phyloP scores from a whole-genome alignment of 2,797 vertebrate genomes.

The Lerista edwardsae region DNA sequence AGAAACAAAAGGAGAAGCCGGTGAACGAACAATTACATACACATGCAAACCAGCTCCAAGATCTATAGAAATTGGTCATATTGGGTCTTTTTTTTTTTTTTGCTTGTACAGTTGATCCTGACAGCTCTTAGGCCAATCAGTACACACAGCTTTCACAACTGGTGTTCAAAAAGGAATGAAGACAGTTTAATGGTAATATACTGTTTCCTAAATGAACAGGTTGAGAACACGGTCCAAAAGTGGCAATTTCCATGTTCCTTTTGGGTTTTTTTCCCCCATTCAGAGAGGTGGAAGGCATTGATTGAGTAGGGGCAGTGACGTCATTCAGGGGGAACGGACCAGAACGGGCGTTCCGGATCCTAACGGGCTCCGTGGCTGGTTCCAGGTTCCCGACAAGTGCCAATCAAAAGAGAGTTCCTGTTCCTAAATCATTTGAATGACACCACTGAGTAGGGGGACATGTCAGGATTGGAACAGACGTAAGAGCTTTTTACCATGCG shows the following conservation, averaged over 20 bases:
- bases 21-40: neutral
- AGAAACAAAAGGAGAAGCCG: too few relatives aligned
- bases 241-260: neutral
- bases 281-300: neutral
- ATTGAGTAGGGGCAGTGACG: too few relatives aligned
- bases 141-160: neutral
- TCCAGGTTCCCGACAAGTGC: too few relatives aligned
- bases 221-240: neutral
- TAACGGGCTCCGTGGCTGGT: too few relatives aligned
- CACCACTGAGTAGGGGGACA: too few relatives aligned
- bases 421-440: too few relatives aligned
- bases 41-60: neutral
- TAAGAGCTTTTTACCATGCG: neutral
- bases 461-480: accelerated
- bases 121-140: neutral
- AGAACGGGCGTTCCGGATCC: too few relatives aligned
- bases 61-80: neutral
- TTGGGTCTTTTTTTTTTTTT: neutral
- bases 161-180: neutral
- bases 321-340: too few relatives aligned
- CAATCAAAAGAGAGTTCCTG: too few relatives aligned
- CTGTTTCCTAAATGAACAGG: neutral
- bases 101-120: neutral
- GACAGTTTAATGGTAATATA: neutral
- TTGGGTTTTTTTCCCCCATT: neutral